phyloP scores from a whole-genome alignment of 2,797 vertebrate species.

The Taeniopygia guttata region DNA sequence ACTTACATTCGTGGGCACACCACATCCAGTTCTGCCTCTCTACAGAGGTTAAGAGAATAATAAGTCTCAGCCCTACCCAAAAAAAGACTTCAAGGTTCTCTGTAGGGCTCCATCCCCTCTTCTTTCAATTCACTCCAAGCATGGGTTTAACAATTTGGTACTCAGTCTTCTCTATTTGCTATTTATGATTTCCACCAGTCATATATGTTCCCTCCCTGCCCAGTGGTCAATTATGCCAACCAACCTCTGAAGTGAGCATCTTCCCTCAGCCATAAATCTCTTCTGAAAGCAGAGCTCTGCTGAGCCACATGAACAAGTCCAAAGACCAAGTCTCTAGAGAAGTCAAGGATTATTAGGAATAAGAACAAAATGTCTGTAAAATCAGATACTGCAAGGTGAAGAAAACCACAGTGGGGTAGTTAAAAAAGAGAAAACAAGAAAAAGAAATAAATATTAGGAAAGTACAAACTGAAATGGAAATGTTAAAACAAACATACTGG shows the following conservation, averaged over 20 bases:
- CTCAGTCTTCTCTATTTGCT: not conserved
- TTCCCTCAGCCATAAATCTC: not conserved
- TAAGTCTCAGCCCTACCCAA: not conserved
- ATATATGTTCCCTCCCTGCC: not conserved
- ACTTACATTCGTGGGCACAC: not conserved
- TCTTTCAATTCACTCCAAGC: not conserved
- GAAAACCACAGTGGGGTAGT: not conserved
- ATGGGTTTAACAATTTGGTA: not conserved
- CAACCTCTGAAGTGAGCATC: not conserved
- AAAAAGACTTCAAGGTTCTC: not conserved
- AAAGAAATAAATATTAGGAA: not conserved
- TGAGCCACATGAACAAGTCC: not conserved
- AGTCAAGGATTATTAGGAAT: not conserved
- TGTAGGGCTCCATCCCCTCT: fast-evolving
- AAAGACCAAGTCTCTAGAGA: not conserved
- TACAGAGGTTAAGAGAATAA: not conserved
- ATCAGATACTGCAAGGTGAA: not conserved
- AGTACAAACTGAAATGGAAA: not conserved
- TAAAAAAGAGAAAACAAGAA: not conserved
- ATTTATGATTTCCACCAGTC: not conserved
- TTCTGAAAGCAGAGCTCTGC: not conserved
- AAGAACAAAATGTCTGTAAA: not conserved
- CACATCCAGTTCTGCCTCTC: not conserved
- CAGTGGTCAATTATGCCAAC: not conserved
- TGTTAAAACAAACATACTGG: not conserved